phyloP scores from a whole-genome alignment of 2,888 invertebrate species.

The Heteropelma amictum region DNA sequence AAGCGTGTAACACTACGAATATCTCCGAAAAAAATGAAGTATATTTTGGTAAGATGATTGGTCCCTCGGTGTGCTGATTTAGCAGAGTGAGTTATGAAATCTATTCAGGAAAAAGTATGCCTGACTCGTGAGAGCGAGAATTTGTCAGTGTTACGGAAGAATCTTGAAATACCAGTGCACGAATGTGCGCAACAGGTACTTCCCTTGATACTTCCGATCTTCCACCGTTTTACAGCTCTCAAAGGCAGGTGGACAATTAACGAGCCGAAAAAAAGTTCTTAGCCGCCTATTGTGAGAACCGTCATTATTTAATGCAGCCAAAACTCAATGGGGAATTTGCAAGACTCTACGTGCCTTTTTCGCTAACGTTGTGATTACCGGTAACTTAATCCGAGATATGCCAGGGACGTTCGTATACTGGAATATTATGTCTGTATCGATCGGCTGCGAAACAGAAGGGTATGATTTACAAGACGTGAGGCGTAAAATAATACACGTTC shows the following conservation, averaged over 20 bases:
- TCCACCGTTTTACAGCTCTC: slow-evolving; percentile 21
- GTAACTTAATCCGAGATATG: slow-evolving; percentile 68
- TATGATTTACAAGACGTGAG: not conserved
- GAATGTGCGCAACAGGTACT: not conserved
- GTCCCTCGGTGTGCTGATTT: too few relatives aligned
- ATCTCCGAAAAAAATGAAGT: too few relatives aligned
- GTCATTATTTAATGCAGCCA: slow-evolving; percentile 52
- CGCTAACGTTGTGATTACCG: slow-evolving; percentile 68
- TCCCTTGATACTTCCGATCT: slow-evolving; percentile 26
- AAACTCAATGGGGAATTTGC: slow-evolving; percentile 19
- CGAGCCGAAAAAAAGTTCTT: slow-evolving; percentile 21
- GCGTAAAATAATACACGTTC: too few relatives aligned
- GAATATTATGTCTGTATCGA: not conserved
- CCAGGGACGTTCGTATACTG: slow-evolving; percentile 70
- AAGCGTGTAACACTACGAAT: too few relatives aligned
- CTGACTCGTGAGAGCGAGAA: not conserved
- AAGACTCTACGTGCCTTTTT: slow-evolving; percentile 43
- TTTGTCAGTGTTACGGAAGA: not conserved
- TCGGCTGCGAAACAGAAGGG: slow-evolving; percentile 7
- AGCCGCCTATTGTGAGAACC: slow-evolving; percentile 36
- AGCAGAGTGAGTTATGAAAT: too few relatives aligned
- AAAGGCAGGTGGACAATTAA: slow-evolving; percentile 24
- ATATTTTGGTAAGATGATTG: too few relatives aligned
- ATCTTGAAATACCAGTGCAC: not conserved
- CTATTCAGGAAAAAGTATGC: too few relatives aligned